Percentiles rank a stretch among this genome's conserved stretches.
Conservation (phyloP, 2,888 invertebrate species). For the Galerucella pusilla region DNA sequence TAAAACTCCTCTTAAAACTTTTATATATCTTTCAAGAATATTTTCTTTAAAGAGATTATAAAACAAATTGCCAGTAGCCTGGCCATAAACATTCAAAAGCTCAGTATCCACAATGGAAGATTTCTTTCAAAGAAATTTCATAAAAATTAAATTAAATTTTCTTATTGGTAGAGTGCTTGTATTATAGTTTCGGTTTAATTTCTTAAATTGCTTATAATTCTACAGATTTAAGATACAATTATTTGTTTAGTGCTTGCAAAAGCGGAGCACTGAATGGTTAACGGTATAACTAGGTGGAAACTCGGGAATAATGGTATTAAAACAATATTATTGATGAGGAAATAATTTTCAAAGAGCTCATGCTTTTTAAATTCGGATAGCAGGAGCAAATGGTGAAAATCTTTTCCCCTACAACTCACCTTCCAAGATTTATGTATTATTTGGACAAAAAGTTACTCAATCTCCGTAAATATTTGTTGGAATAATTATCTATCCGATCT, state of each 20-base stretch:
- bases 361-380: too few relatives aligned
- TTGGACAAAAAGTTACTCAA: background rate
- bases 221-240: background rate
- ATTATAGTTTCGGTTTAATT: background rate
- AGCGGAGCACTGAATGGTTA: background rate
- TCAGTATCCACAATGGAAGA: conserved; percentile 18
- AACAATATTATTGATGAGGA: background rate
- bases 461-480: background rate
- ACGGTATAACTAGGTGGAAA: background rate
- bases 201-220: background rate
- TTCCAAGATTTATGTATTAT: background rate
- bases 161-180: conserved; percentile 4
- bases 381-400: too few relatives aligned
- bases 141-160: conserved; percentile 24
- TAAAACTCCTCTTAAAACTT: conserved; percentile 29
- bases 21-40: conserved; percentile 24
- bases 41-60: conserved; percentile 22
- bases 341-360: too few relatives aligned
- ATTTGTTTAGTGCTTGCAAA: background rate
- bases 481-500: background rate
- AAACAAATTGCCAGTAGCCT: conserved; percentile 24
- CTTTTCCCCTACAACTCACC: too few relatives aligned
- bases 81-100: conserved; percentile 24
- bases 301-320: background rate
- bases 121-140: conserved; percentile 24